Conservation (phyloP, 2,797 vertebrate species). For the Erithacus rubecula region DNA sequence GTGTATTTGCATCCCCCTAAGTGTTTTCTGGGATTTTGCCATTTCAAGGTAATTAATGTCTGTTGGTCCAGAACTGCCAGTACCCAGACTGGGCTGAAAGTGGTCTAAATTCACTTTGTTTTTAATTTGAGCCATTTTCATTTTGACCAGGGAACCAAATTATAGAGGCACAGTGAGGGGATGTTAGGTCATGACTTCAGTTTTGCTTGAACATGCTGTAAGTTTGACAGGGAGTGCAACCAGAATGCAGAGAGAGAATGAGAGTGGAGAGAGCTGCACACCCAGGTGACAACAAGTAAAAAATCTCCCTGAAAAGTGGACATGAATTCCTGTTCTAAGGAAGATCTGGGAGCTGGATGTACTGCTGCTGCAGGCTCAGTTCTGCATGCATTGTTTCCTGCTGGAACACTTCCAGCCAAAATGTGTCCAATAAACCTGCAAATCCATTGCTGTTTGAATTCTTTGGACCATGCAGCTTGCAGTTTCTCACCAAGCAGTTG, state of each 20-base stretch:
- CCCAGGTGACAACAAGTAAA: background rate
- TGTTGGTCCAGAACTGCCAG: background rate
- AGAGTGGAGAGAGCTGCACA: background rate
- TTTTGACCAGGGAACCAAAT: background rate
- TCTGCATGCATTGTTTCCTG: background rate
- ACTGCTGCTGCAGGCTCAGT: background rate
- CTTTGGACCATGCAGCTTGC: background rate
- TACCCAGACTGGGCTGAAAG: background rate
- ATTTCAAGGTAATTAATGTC: background rate
- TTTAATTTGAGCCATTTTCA: background rate
- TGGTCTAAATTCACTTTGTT: background rate
- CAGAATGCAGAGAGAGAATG: background rate
- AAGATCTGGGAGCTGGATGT: background rate
- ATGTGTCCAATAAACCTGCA: background rate
- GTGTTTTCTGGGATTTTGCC: background rate
- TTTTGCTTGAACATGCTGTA: background rate
- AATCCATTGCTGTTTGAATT: background rate
- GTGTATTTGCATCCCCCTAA: background rate
- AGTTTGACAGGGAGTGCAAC: background rate
- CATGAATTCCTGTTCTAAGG: background rate
- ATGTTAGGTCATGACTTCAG: background rate
- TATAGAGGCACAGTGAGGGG: too few relatives aligned
- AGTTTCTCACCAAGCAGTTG: background rate
- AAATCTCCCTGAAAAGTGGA: background rate
- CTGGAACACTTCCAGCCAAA: background rate